phyloP scores from a whole-genome alignment of 2,797 vertebrate genomes.

The Delichon dasypus region DNA sequence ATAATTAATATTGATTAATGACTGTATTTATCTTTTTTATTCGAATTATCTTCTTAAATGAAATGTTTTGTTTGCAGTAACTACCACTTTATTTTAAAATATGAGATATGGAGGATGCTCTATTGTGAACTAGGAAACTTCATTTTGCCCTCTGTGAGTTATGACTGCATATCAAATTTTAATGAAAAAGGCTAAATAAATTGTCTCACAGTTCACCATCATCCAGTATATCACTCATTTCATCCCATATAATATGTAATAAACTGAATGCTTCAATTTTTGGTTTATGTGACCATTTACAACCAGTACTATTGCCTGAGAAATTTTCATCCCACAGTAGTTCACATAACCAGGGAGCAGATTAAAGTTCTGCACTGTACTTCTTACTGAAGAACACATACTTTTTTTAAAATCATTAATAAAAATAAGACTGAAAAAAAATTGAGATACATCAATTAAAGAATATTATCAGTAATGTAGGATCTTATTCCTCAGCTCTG shows the following conservation, averaged over 20 bases:
- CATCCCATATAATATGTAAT: slow-evolving; percentile 58
- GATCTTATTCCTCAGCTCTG: background rate
- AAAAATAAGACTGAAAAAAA: background rate
- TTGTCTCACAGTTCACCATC: slow-evolving; percentile 55
- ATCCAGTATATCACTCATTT: slow-evolving; percentile 56
- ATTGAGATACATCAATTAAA: background rate
- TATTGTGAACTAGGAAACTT: slow-evolving; percentile 40
- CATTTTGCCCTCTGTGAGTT: slow-evolving; percentile 32
- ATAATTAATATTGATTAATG: slow-evolving; percentile 39
- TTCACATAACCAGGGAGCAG: background rate
- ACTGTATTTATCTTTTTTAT: background rate
- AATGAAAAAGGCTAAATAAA: slow-evolving; percentile 68
- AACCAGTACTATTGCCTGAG: slow-evolving; percentile 31
- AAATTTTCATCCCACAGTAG: slow-evolving; percentile 16
- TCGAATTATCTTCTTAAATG: background rate
- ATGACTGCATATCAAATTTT: slow-evolving; percentile 62
- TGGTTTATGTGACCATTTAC: slow-evolving; percentile 62
- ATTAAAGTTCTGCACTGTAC: background rate
- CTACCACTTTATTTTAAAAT: slow-evolving; percentile 27
- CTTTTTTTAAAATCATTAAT: background rate
- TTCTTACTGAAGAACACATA: background rate
- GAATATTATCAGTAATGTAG: background rate
- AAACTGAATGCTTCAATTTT: slow-evolving; percentile 64
- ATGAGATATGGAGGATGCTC: slow-evolving; percentile 1
- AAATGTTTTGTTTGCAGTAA: slow-evolving; percentile 43